Evolutionary conservation across 35 echinoderm and acorn worm species (phyloP).

Genomic region (Heliocidaris erythrogramma): DNA sequence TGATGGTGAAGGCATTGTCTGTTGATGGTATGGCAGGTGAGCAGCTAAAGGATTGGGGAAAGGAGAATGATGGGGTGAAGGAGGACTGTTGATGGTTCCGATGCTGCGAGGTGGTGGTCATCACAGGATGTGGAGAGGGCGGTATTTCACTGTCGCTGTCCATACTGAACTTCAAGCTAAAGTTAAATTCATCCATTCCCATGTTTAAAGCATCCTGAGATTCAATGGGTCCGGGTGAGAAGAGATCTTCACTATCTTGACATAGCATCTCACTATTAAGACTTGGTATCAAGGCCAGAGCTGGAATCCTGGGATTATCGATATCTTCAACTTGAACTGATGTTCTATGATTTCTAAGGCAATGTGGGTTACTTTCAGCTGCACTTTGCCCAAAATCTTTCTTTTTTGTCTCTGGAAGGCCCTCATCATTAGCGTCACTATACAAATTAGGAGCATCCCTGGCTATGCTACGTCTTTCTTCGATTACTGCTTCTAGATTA

Average conservation of each 20-base stretch:
- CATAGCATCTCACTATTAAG: constrained; percentile 1
- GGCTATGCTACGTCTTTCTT: neutral
- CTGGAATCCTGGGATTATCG: neutral
- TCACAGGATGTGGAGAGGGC: neutral
- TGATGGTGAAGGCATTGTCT: constrained; percentile 76
- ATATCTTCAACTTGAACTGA: neutral
- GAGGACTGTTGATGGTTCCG: neutral
- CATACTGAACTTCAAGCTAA: constrained; percentile 29
- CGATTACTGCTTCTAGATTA: neutral
- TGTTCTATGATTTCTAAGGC: neutral
- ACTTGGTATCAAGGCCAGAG: neutral
- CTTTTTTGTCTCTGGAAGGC: neutral
- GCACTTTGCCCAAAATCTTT: neutral
- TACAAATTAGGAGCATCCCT: neutral
- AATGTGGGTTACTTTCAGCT: neutral
- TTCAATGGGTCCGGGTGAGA: neutral
- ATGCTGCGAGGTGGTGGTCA: neutral
- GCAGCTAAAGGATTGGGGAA: constrained; percentile 4
- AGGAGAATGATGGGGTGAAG: constrained; percentile 5
- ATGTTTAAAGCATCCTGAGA: constrained; percentile 48
- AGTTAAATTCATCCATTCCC: constrained; percentile 42
- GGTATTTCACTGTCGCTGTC: constrained; percentile 53
- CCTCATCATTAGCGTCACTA: neutral
- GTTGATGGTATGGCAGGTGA: constrained; percentile 50
- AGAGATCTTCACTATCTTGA: constrained; percentile 30